Evolutionary conservation across 30 jellyfish, hydroid and myxozoan genomes (phyloP), one percentile per base, ranked within the genome.

Genomic region (Pelagia noctiluca): DNA sequence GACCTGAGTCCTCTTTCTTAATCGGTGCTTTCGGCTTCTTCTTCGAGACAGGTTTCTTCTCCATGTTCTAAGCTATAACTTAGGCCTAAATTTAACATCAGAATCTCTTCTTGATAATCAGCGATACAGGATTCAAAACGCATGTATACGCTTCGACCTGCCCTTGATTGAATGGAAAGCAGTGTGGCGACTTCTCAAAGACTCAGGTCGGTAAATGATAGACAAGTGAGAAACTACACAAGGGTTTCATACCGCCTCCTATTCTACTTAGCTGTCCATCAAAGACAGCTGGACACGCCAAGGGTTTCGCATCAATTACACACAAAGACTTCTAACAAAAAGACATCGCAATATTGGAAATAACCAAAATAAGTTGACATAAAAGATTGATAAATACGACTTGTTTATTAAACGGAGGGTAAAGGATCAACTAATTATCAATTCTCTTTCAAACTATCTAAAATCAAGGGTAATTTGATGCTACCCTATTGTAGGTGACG

Each of bases 181-280:
- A 72, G 95, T 47, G 95, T 75, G 67, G 83, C 88, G 85, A 84
- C 89, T 34, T 48, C 88, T 85, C 95, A 85, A 74, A 62, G 75
- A 26, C 33, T n/a, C 54, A 52, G 21, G 68, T 52, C 68, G 68
- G 68, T 52, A 52, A 52, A 25, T 73, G 95, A 85, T 85, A 35
- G 95, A 85, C 95, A 85, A 72, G 95, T 85, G 95, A 74, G 95
- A 85, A 85, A 76, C 64, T 85, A 76, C 84, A 85, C 88, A 75
- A 63, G 81, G 89, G 80, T 46, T 50, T 50, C 82, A 75, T 69
- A 74, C 95, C 95, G 95, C 95, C 95, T 85, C 95, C 50, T 72
- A 74, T 85, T 85, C 89, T 85, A 31, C 49, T 70, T 38, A 31
- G 71, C 95, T 64, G 95, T 74, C 95, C 73, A 46, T 81, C 91